Percentiles rank a stretch among this genome's conserved stretches.
Evolutionary conservation across 2,888 invertebrate species (phyloP).

Genomic region (Leptinotarsa rubiginosa): DNA sequence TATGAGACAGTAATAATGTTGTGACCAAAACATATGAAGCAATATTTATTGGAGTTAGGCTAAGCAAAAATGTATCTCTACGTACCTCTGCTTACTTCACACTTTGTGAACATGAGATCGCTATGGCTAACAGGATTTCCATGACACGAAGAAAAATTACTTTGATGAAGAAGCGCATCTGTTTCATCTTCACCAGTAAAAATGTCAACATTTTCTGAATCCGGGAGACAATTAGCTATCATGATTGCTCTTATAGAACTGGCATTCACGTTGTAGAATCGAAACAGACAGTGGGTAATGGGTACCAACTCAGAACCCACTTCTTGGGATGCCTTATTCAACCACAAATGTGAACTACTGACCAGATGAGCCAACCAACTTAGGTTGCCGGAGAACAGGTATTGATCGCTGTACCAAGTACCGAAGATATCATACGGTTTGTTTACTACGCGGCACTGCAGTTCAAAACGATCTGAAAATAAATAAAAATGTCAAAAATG

Average conservation of each 20-base stretch:
- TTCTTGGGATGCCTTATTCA: conserved; percentile 87
- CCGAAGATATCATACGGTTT: conserved; percentile 91
- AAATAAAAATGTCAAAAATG: neutral
- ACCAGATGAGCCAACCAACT: conserved; percentile 82
- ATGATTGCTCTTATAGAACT: conserved; percentile 82
- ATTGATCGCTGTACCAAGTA: conserved; percentile 87
- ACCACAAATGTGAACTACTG: conserved; percentile 80
- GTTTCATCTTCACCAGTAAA: conserved; percentile 54
- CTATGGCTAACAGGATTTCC: conserved; percentile 70
- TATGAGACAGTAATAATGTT: too few relatives aligned
- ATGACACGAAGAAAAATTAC: conserved; percentile 57
- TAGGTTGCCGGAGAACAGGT: conserved; percentile 84
- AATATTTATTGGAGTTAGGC: neutral
- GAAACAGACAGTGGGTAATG: conserved; percentile 77
- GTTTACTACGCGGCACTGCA: conserved; percentile 79
- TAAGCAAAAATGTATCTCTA: neutral
- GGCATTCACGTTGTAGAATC: conserved; percentile 83
- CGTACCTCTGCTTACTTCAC: conserved; percentile 41
- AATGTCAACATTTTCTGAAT: conserved; percentile 61
- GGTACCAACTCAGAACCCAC: conserved; percentile 82
- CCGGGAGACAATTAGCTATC: conserved; percentile 77
- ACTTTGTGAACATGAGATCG: conserved; percentile 62
- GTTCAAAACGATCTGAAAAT: conserved; percentile 73
- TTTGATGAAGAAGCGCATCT: conserved; percentile 45
- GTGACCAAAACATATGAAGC: too few relatives aligned